Percentiles rank a stretch among this genome's conserved stretches.
Conservation (phyloP, 2,113 vertebrate genomes). For the Indicator indicator region DNA sequence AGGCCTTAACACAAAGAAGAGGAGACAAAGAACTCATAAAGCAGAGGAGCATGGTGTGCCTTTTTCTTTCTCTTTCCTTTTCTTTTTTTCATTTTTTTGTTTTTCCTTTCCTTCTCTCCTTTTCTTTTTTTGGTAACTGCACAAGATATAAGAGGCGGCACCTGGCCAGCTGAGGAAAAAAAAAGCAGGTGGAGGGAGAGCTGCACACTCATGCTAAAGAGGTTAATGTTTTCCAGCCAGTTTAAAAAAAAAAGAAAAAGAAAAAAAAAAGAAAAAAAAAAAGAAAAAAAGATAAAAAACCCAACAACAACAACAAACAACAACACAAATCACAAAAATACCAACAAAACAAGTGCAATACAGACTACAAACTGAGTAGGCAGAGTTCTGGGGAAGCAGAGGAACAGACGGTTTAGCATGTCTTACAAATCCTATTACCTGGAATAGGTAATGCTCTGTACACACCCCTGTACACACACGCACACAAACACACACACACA, state of each 20-base stretch:
- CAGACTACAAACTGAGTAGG: slow-evolving; percentile 70
- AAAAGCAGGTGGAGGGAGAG: slow-evolving; percentile 45
- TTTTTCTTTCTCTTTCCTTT: slow-evolving; percentile 67
- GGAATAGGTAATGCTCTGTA: slow-evolving; percentile 53
- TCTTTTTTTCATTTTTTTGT: neutral
- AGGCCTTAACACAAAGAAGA: slow-evolving; percentile 76
- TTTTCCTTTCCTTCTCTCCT: neutral
- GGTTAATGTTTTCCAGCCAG: slow-evolving; percentile 45
- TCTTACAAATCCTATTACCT: slow-evolving; percentile 58
- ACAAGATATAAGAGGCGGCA: slow-evolving; percentile 62
- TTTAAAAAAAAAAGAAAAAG: neutral
- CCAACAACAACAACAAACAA: neutral
- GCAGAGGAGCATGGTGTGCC: slow-evolving; percentile 70
- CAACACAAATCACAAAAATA: slow-evolving; percentile 32
- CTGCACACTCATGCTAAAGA: slow-evolving; percentile 46
- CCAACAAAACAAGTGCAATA: slow-evolving; percentile 72
- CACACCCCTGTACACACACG: slow-evolving; percentile 28
- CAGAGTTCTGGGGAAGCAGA: slow-evolving; percentile 63
- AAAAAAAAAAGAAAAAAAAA: neutral
- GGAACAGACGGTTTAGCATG: slow-evolving; percentile 57
- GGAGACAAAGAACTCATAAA: slow-evolving; percentile 63
- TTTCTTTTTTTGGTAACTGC: slow-evolving; percentile 60
- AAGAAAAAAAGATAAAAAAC: neutral
- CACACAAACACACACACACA: neutral
- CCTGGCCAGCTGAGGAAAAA: slow-evolving; percentile 59